These are phyloP conservation scores for Ochropleura leucogaster DNA, from an alignment of 2,888 invertebrate genomes.

Conservation along the genomic window DNA sequence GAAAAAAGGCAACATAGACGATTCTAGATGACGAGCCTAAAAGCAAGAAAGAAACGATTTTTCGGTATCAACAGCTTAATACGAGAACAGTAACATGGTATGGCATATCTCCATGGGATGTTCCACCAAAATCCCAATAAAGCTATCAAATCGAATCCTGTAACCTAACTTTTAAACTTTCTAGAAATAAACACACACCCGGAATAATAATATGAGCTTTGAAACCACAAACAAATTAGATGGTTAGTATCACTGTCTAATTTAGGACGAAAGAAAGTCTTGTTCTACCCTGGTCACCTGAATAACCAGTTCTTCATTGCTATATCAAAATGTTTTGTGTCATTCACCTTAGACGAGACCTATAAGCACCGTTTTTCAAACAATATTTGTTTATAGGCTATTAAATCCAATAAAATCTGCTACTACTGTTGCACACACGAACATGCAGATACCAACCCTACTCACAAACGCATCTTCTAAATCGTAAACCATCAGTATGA, in stretches of 20 bases:
- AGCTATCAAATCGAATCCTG: background rate
- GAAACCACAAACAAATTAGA: background rate
- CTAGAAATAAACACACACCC: background rate
- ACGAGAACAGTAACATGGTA: background rate
- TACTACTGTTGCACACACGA: no score
- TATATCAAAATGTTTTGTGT: no score
- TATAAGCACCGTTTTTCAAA: background rate
- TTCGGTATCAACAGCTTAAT: no score
- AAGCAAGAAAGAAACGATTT: background rate
- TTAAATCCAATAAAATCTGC: background rate
- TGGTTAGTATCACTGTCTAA: background rate
- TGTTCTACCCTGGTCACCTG: background rate
- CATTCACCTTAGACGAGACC: background rate
- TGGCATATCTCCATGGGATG: background rate
- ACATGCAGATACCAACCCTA: background rate
- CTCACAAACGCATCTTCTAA: background rate
- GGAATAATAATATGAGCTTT: background rate
- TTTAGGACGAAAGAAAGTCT: background rate
- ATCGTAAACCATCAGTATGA: slow-evolving; percentile 5
- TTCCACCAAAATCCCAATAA: background rate
- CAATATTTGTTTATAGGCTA: background rate
- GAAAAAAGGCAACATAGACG: no score
- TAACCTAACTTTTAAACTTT: background rate
- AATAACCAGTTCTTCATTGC: background rate
- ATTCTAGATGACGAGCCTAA: background rate